phyloP scores from a whole-genome alignment of 2,797 vertebrate species.

The Acrossocheilus wenchowensis region DNA sequence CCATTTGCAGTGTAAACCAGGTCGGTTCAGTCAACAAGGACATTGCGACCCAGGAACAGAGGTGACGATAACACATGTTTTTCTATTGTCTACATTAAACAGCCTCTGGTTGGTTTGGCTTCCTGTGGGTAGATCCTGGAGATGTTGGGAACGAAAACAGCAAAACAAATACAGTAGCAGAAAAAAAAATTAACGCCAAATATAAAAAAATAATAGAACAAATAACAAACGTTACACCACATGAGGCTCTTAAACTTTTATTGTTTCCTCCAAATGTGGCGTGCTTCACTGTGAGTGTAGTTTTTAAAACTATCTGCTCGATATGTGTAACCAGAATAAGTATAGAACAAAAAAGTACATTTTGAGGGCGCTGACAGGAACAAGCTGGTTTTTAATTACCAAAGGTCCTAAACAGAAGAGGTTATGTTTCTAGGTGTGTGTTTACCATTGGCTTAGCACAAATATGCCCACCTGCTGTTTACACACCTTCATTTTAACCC shows the following conservation, averaged over 20 bases:
- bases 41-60: background rate
- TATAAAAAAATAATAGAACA: background rate
- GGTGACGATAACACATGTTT: constrained; percentile 20
- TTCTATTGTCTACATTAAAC: constrained; percentile 47
- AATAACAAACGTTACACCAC: constrained; percentile 6
- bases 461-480: background rate
- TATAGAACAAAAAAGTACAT: constrained; percentile 1
- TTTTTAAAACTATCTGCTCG: background rate
- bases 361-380: background rate
- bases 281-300: background rate
- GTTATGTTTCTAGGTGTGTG: constrained; percentile 4
- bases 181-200: background rate
- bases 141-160: constrained; percentile 37
- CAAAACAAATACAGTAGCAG: constrained; percentile 9
- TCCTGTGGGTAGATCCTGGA: constrained; percentile 59
- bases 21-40: background rate
- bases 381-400: background rate
- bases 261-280: background rate
- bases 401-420: background rate
- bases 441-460: background rate
- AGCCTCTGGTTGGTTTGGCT: constrained; percentile 27
- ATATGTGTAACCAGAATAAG: background rate
- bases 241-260: background rate
- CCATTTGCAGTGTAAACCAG: background rate
- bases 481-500: background rate